Evolutionary conservation across 2,797 vertebrate species (phyloP).

Genomic region (Enteromius anoplus): DNA sequence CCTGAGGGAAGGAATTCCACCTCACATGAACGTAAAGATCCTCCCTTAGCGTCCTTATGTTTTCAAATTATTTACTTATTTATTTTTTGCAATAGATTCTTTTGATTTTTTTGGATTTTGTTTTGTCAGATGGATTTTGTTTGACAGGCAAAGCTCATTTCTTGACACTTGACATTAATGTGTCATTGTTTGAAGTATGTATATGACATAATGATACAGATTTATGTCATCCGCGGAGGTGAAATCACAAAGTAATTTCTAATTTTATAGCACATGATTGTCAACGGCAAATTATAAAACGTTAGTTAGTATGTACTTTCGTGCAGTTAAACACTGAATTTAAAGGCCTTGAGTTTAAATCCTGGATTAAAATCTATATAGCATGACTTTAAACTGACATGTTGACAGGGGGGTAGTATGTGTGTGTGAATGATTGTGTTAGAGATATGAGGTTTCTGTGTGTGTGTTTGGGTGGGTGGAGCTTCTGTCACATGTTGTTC

Average conservation of each 20-base stretch:
- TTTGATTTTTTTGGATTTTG: background rate
- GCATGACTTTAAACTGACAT: too few species aligned
- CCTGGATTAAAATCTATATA: background rate
- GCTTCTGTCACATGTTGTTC: background rate
- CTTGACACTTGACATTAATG: background rate
- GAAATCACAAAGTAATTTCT: background rate
- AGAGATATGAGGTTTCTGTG: conserved; percentile 3
- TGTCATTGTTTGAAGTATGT: conserved; percentile 22
- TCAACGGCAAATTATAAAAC: background rate
- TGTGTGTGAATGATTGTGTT: conserved; percentile 19
- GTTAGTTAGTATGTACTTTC: background rate
- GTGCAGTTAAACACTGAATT: background rate
- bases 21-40: background rate
- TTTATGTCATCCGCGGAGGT: background rate
- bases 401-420: conserved; percentile 4
- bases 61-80: background rate
- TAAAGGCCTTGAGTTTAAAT: background rate
- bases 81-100: background rate
- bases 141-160: background rate
- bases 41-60: too few species aligned
- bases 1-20: background rate
- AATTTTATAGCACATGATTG: background rate
- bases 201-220: background rate
- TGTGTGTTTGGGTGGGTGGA: background rate
- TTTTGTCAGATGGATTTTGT: background rate